These are phyloP conservation scores for Nylanderia fulva DNA, from an alignment of 1,140 invertebrate species.

Conservation along the genomic window DNA sequence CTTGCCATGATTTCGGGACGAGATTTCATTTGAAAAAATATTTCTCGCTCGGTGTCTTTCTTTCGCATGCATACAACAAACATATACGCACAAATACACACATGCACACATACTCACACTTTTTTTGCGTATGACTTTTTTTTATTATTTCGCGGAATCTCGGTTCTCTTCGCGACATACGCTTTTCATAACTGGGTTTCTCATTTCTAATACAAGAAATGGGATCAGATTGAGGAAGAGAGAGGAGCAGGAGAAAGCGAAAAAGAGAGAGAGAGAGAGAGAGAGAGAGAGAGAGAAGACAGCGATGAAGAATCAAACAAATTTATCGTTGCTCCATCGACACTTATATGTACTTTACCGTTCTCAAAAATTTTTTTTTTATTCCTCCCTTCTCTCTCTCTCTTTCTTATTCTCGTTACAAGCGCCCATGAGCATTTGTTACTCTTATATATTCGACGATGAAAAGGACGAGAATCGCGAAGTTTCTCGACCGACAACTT, in stretches of 20 bases:
- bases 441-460: background rate
- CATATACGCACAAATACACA: background rate
- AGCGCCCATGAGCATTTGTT: slow-evolving; percentile 10
- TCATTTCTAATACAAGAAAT: slow-evolving; percentile 57
- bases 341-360: slow-evolving; percentile 11
- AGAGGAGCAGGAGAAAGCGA: background rate
- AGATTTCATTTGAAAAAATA: slow-evolving; percentile 85
- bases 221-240: slow-evolving; percentile 9
- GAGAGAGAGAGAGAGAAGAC: slow-evolving; percentile 45
- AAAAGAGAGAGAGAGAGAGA: slow-evolving; percentile 54
- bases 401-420: slow-evolving; percentile 34
- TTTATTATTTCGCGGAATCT: slow-evolving; percentile 61
- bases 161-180: slow-evolving; percentile 19
- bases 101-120: slow-evolving; percentile 49
- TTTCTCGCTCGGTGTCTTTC: slow-evolving; percentile 67
- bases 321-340: slow-evolving; percentile 32
- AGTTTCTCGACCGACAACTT: slow-evolving; percentile 8
- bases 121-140: slow-evolving; percentile 45
- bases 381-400: slow-evolving; percentile 29
- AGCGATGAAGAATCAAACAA: slow-evolving; percentile 13
- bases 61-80: slow-evolving; percentile 33
- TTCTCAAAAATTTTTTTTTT: background rate
- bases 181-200: slow-evolving; percentile 23
- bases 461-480: slow-evolving; percentile 50
- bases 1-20: slow-evolving; percentile 65